Conservation (phyloP, 2,888 invertebrate genomes). For the Bellardia pandia region DNA sequence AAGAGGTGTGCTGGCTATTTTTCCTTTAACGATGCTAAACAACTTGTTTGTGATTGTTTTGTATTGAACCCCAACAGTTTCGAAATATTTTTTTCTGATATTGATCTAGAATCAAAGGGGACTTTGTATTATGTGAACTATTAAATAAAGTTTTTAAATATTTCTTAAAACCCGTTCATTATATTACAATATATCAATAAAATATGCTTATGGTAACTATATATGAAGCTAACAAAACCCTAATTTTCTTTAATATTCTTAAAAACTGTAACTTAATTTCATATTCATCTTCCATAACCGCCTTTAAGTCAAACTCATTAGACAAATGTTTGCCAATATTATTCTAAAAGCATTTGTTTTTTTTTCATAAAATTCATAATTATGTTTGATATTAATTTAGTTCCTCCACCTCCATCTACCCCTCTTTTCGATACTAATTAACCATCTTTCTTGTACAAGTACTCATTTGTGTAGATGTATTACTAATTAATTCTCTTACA, state of each 20-base stretch:
- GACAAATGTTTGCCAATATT: neutral
- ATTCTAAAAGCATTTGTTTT: conserved; percentile 14
- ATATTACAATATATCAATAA: too few species aligned
- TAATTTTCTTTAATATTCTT: too few species aligned
- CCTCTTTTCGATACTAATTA: conserved; percentile 28
- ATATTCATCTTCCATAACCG: neutral
- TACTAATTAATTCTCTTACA: conserved; percentile 69
- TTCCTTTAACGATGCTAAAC: neutral
- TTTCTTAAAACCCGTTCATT: too few species aligned
- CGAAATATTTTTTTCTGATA: neutral
- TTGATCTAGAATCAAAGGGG: neutral
- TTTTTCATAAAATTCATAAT: conserved; percentile 31
- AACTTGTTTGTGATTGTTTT: neutral
- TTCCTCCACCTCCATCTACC: neutral
- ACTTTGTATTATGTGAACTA: too few species aligned
- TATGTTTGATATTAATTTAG: neutral
- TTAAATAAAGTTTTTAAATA: too few species aligned
- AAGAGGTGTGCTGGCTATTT: conserved; percentile 41
- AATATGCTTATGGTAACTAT: too few species aligned
- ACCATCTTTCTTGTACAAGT: conserved; percentile 19
- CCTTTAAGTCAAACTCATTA: conserved; percentile 7
- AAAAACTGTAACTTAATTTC: too few species aligned
- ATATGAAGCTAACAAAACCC: too few species aligned
- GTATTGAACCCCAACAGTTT: neutral
- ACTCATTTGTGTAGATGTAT: conserved; percentile 44